A percentile compares a stretch with the other conserved stretches of the same genome.
These are phyloP conservation scores for Dryobota labecula DNA, from an alignment of 2,888 invertebrate species.

Conservation along the genomic window DNA sequence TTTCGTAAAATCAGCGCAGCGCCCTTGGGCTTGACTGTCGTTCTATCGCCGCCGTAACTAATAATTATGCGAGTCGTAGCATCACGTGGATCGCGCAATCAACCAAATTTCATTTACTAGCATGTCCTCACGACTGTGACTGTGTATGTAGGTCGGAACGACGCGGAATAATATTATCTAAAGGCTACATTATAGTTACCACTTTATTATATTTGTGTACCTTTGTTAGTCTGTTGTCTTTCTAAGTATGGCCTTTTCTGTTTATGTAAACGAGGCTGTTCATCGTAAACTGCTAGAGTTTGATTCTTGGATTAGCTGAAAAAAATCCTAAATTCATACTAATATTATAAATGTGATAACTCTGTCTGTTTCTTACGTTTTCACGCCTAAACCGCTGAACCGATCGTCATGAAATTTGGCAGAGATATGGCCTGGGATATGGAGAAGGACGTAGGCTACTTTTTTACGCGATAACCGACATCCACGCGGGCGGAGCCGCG, in stretches of 20 bases:
- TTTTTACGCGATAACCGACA: too few relatives aligned
- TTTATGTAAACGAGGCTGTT: neutral
- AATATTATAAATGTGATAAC: too few relatives aligned
- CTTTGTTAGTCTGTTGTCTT: conserved; percentile 13
- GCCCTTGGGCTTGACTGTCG: conserved; percentile 52
- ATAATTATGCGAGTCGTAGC: conserved; percentile 70
- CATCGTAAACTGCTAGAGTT: neutral
- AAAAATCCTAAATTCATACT: too few relatives aligned
- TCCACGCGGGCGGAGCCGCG: too few relatives aligned
- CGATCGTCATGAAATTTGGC: too few relatives aligned
- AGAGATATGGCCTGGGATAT: too few relatives aligned
- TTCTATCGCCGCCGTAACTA: conserved; percentile 55
- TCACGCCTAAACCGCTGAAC: too few relatives aligned
- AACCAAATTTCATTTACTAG: conserved; percentile 76
- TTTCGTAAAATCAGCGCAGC: conserved; percentile 37
- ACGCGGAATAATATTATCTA: conserved; percentile 65
- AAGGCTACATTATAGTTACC: conserved; percentile 23
- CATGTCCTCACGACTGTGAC: conserved; percentile 67
- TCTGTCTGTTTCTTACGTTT: too few relatives aligned
- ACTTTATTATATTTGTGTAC: conserved; percentile 22
- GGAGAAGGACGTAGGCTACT: too few relatives aligned
- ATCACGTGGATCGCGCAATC: conserved; percentile 72
- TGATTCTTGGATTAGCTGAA: neutral
- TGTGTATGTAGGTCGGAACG: conserved; percentile 71
- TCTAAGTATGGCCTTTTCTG: neutral